These are phyloP conservation scores for Tricholaema leucomelas DNA, from an alignment of 2,113 vertebrate genomes.

Conservation along the genomic window DNA sequence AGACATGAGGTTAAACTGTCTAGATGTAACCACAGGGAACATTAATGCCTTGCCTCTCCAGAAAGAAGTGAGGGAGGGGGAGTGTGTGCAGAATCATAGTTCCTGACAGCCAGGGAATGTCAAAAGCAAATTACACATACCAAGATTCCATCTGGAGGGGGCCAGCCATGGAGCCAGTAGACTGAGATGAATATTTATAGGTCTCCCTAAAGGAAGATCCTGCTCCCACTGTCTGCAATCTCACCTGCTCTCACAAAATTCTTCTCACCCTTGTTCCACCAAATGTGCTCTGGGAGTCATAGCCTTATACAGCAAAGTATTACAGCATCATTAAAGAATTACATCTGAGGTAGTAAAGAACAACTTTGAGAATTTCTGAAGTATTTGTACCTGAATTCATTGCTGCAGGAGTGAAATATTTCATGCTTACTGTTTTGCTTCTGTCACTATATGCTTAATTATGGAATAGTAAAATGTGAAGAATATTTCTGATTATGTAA, in stretches of 20 bases:
- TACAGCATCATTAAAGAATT: not conserved
- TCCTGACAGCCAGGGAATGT: not conserved
- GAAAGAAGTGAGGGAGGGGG: not conserved
- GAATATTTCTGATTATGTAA: not conserved
- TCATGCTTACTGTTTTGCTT: not conserved
- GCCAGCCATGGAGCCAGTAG: not conserved
- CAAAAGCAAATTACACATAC: not conserved
- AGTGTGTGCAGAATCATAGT: not conserved
- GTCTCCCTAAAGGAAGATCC: not conserved
- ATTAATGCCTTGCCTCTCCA: not conserved
- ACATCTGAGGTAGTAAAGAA: not conserved
- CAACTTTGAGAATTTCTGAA: not conserved
- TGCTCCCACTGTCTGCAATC: not conserved
- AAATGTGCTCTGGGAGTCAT: not conserved
- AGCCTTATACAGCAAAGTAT: not conserved
- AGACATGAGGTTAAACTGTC: not conserved
- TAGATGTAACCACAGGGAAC: not conserved
- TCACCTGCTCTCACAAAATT: not conserved
- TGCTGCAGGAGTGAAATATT: not conserved
- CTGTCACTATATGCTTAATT: not conserved
- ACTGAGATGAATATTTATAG: not conserved
- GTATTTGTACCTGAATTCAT: not conserved
- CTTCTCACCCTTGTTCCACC: not conserved
- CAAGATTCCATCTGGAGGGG: not conserved
- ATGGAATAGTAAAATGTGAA: not conserved